Evolutionary conservation across 2,888 invertebrate species (phyloP).

Genomic region (Oegoconia quadripuncta): DNA sequence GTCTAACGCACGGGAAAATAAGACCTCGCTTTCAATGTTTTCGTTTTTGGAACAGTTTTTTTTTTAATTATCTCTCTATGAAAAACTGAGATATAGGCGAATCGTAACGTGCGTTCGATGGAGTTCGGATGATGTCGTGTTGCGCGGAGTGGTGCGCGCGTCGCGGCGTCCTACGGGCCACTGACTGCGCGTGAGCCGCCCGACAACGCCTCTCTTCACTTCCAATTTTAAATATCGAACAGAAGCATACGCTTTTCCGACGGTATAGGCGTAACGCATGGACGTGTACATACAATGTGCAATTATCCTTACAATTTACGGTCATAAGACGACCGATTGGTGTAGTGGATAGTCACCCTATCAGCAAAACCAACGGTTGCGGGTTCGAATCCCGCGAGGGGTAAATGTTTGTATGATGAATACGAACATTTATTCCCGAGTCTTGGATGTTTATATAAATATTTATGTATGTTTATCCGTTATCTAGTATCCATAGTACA

Average conservation of each 20-base stretch:
- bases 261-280: constrained; percentile 7
- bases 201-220: constrained; percentile 47
- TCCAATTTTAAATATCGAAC: constrained; percentile 67
- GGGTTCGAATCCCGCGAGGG: no score
- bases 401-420: no score
- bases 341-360: no score
- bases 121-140: constrained; percentile 41
- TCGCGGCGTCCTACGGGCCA: constrained; percentile 69
- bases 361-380: no score
- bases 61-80: constrained; percentile 38
- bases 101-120: constrained; percentile 1
- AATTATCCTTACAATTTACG: constrained; percentile 14
- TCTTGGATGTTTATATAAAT: no score
- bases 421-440: no score
- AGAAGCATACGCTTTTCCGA: constrained; percentile 55
- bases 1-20: constrained; percentile 52
- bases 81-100: constrained; percentile 7
- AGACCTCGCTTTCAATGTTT: constrained; percentile 35
- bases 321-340: no score
- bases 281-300: constrained; percentile 17
- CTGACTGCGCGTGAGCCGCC: constrained; percentile 60
- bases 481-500: no score
- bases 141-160: constrained; percentile 59
- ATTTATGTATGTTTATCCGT: no score
- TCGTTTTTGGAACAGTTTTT: constrained; percentile 31